phyloP scores from a whole-genome alignment of 2,888 invertebrate genomes.

The Ornithoptera alexandrae region DNA sequence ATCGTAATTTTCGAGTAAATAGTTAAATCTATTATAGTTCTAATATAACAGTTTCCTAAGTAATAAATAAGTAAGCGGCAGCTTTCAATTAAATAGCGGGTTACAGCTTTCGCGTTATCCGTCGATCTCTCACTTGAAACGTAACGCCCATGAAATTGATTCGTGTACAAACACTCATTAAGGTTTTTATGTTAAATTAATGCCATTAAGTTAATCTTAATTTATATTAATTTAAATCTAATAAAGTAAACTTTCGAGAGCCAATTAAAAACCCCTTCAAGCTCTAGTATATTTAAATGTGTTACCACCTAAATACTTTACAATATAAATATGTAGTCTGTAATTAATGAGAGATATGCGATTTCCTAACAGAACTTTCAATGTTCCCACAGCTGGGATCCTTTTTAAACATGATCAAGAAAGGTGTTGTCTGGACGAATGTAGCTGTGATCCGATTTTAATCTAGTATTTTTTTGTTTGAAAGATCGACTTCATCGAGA shows the following conservation, averaged over 20 bases:
- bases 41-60: slow-evolving; percentile 16
- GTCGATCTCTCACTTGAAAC: slow-evolving; percentile 29
- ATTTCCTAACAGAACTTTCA: neutral
- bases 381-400: too few species aligned
- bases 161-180: slow-evolving; percentile 33
- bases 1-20: neutral
- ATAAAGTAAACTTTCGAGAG: neutral
- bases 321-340: too few species aligned
- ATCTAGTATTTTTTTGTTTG: neutral
- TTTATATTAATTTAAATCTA: slow-evolving; percentile 3
- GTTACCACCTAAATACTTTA: too few species aligned
- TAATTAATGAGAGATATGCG: neutral
- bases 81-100: slow-evolving; percentile 19
- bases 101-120: slow-evolving; percentile 32
- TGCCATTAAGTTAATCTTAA: neutral
- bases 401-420: too few species aligned
- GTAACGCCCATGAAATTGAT: slow-evolving; percentile 35
- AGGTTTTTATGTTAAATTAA: slow-evolving; percentile 31
- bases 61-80: slow-evolving; percentile 8
- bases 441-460: neutral
- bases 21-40: neutral
- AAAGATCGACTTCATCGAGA: neutral
- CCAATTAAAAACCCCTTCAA: neutral
- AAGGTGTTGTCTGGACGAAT: neutral
- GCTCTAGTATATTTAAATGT: too few species aligned